Base-by-base conservation (phyloP, 2,888 invertebrate species). In the Zhuqinia jingwanae region DNA sequence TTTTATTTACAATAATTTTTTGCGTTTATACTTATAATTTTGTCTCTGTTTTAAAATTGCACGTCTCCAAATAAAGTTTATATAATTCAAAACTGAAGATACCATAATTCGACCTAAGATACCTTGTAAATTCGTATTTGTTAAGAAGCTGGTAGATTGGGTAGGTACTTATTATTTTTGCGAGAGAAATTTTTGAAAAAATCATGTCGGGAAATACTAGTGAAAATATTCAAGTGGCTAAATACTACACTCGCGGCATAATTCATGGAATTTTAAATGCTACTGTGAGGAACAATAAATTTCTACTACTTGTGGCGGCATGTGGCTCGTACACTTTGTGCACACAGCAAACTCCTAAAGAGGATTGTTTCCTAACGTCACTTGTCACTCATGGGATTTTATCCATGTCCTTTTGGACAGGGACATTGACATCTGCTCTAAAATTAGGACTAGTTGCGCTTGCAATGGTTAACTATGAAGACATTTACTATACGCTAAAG, bases 401-500 rank as follows among this genome's bases (percentile, higher is more conserved):
- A 11, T 65, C 77, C 5, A 15, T 17, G 0, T 11, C 58, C 2
- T 50, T 78, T 45, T 87, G 82, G 87, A 27, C 58, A 22, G 17
- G 17, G 13, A 47, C 76, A 2, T 25, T 79, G 6, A 11, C 5
- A 5, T 56, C 68, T 3, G 42, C 70, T 6, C 20, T 85, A 1
- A 82, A 75, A 36, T 3, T 82, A 30, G 78, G 82, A n/a, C 25
- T 85, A 15, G 50, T 53, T 8, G 6, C 45, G 13, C 22, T 88
- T 0, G 53, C 78, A 30, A 5, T 82, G 0, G 30, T 60, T n/a
- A 82, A 88, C 17, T 83, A 85, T 53, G 30, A 79, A 27, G 50
- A 78, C 8, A 63, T 88, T 5, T 88, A 87, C 73, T 87, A 78
- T 63, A 81, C 87, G 15, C 20, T 88, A 0, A 75, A 27, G 27